These are phyloP conservation scores for Trimorus sp. DNA, from an alignment of 2,888 invertebrate species.

Conservation along the genomic window DNA sequence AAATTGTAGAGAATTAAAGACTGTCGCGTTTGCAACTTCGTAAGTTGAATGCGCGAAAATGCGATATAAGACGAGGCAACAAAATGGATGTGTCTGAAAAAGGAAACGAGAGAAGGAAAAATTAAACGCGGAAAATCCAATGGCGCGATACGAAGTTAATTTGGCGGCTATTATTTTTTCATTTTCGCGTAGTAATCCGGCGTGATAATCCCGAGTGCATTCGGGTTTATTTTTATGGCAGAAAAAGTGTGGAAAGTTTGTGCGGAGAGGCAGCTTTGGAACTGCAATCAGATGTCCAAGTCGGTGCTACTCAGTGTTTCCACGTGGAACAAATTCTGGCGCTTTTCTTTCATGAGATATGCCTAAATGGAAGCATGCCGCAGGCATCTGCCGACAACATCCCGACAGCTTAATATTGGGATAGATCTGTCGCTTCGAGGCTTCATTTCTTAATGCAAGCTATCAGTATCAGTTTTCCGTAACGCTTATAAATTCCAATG, in stretches of 20 bases:
- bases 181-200: conserved; percentile 27
- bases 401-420: conserved; percentile 33
- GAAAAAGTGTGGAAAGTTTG: conserved; percentile 27
- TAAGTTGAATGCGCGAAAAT: no score
- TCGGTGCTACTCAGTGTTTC: conserved; percentile 23
- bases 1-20: no score
- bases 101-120: conserved; percentile 3
- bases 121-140: background rate
- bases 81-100: background rate
- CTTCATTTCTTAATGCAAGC: conserved; percentile 29
- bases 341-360: conserved; percentile 28
- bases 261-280: conserved; percentile 15
- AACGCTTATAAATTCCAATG: conserved; percentile 15
- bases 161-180: conserved; percentile 28
- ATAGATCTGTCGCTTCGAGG: conserved; percentile 36
- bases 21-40: no score
- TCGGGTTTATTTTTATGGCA: conserved; percentile 31
- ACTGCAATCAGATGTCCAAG: conserved; percentile 42
- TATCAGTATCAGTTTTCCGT: conserved; percentile 27
- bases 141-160: conserved; percentile 19
- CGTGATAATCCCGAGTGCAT: conserved; percentile 27
- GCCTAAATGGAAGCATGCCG: conserved; percentile 44
- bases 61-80: background rate
- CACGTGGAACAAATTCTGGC: conserved; percentile 13
- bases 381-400: conserved; percentile 18